These are phyloP conservation scores for Rhynchonema sp. DNA, from an alignment of 2,888 invertebrate genomes.

Conservation along the genomic window DNA sequence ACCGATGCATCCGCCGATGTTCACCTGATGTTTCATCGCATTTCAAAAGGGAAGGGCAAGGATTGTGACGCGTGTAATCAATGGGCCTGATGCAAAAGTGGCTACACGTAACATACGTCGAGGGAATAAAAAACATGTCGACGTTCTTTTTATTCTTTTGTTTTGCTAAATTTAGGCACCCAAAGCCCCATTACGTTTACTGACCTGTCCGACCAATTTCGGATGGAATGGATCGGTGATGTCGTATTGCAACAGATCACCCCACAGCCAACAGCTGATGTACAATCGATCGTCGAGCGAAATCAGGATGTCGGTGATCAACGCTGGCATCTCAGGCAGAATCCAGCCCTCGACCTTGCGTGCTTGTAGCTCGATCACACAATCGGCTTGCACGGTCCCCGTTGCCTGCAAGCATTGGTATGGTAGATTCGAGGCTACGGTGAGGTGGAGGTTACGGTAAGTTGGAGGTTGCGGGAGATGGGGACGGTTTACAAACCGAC, in stretches of 20 bases:
- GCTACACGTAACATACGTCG: neutral
- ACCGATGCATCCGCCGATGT: neutral
- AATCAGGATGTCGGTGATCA: conserved; percentile 76
- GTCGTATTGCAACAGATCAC: conserved; percentile 81
- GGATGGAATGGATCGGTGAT: conserved; percentile 60
- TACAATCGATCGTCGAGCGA: conserved; percentile 81
- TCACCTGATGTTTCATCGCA: too few relatives aligned
- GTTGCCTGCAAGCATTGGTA: neutral
- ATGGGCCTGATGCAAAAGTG: too few relatives aligned
- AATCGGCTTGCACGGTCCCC: conserved; percentile 1
- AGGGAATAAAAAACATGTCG: neutral
- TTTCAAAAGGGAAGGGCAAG: too few relatives aligned
- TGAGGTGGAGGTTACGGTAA: too few relatives aligned
- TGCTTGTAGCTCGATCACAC: conserved; percentile 9
- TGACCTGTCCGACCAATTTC: conserved; percentile 51
- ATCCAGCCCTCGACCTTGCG: conserved; percentile 49
- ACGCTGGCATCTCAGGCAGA: conserved; percentile 50
- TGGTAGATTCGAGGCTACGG: too few relatives aligned
- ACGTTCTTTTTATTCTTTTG: neutral
- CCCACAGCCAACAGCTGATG: conserved; percentile 67
- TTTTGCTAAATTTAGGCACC: too few relatives aligned
- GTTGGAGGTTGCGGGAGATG: too few relatives aligned
- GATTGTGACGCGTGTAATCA: too few relatives aligned
- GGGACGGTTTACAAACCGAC: too few relatives aligned
- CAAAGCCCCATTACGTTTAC: too few relatives aligned